Base-by-base conservation (phyloP, 2,888 invertebrate genomes). In the Cistogaster globosa region DNA sequence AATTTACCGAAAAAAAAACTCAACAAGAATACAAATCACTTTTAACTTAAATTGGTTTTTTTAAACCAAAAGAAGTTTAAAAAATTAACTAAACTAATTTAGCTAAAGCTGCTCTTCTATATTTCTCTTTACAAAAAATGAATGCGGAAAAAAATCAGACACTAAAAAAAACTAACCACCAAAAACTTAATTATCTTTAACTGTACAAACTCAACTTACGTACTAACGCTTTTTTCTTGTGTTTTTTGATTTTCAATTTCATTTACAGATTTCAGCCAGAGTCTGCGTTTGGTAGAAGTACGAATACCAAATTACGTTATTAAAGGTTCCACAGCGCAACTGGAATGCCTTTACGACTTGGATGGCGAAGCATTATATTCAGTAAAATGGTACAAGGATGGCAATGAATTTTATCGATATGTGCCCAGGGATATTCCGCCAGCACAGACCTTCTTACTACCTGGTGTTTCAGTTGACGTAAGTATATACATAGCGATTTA, bases 301-400 rank as follows among this genome's bases (percentile, higher is more conserved):
- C 94, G 96, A 89, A 96, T 97, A 90, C 97, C 97, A 45, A 95
- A 95, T 86, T 96, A 97, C 93, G 96, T 96, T 89, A 95, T 97
- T 71, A 94, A 96, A 88, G 96, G 96, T 88, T 95, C 96, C 90
- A 94, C 95, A 88, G 96, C 96, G 67, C 94, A 94, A 87, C 93
- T 97, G 89, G 96, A 96, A 87, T 97, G 97, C 92, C 95, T 96
- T 90, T 97, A 96, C 94, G 95, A 96, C 92, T 94, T 97, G 91
- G 96, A 97, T 88, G 95, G 95, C 4, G 97, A 97, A 91, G 95
- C 95, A 72, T 94, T 97, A 65, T 97, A 97, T 93, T 97, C 97
- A 60, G 97, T 97, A 90, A 97, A 97, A 93, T 97, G 97, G 97
- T 97, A 97, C 93, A 97, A 97, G 93, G 97, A 97, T 91, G 97